Conservation (phyloP, 2,797 vertebrate species). For the Rhinoraja longicauda region DNA sequence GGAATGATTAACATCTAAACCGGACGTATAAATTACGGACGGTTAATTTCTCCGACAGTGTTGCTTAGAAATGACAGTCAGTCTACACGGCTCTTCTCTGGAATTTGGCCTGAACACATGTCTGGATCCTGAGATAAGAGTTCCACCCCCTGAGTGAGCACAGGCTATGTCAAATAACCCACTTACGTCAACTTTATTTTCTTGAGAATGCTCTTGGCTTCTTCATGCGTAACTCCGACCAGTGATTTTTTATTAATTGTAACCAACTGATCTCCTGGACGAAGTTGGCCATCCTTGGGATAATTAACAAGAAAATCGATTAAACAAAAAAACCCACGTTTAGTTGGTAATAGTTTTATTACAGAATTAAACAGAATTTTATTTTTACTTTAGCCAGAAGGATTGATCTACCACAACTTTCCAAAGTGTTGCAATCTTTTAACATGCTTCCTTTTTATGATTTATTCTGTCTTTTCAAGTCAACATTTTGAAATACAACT, state of each 20-base stretch:
- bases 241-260: slow-evolving; percentile 82
- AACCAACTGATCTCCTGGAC: slow-evolving; percentile 78
- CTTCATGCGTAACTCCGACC: slow-evolving; percentile 77
- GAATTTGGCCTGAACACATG: not conserved
- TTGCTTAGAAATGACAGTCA: not conserved
- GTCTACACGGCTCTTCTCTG: not conserved
- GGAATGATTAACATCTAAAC: not conserved
- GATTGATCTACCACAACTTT: not conserved
- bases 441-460: not conserved
- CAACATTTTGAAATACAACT: not conserved
- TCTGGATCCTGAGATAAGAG: too few relatives aligned
- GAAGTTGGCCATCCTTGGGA: slow-evolving; percentile 74
- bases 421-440: too few relatives aligned
- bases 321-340: not conserved
- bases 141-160: not conserved
- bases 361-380: not conserved
- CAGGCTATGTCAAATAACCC: not conserved
- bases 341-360: not conserved
- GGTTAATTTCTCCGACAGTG: not conserved
- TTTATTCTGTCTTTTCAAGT: not conserved
- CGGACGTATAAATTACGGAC: not conserved
- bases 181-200: slow-evolving; percentile 72
- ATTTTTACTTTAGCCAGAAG: not conserved
- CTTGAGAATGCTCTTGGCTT: slow-evolving; percentile 73
- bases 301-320: slow-evolving; percentile 32